Evolutionary conservation across 2,797 vertebrate genomes (phyloP), one percentile per base, ranked within the genome.

Genomic region (Sebastiscus tertius): DNA sequence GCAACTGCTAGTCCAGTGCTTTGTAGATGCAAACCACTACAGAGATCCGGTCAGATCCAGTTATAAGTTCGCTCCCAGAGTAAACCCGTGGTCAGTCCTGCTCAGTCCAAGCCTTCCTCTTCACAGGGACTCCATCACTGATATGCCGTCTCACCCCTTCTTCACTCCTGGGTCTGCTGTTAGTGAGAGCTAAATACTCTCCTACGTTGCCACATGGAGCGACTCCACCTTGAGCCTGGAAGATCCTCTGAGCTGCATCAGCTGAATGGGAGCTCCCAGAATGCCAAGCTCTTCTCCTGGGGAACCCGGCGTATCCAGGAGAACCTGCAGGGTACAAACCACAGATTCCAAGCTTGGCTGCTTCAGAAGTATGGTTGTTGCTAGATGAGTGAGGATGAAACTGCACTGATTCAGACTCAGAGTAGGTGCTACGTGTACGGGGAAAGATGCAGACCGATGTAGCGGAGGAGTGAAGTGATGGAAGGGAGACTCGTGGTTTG

Each of bases 41-140:
- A 73, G n/a, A 46, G 22, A 34, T 71, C 18, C 18, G 3, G n/a
- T 65, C 14, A 6, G 29, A 29, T 16, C 4, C 34, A 8, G 3
- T 36, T 69, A 33, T 36, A 22, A 14, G 18, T 61, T 65, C 9
- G 8, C 16, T 18, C 22, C 12, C 60, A 24, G 16, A 12, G 1
- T 29, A 20, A 55, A 33, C 16, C 33, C 46, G 27, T 8, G 1
- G 2, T 87, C 55, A 81, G 24, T 83, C 74, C 55, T 86, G 72
- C 36, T 92, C 88, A 26, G 34, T 86, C 96, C 96, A 97, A 12
- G 96, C 96, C 66, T 81, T 96, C 77, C 95, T 96, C 80, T 96
- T 96, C 34, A 95, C 80, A 3, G 95, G 96, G 60, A 94, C 55
- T 18, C 93, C 90, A 2, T 91, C 86, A 39, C 36, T 77, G 8